Evolutionary conservation across 2,888 invertebrate species (phyloP).

Genomic region (Thysanoteuthis rhombus): DNA sequence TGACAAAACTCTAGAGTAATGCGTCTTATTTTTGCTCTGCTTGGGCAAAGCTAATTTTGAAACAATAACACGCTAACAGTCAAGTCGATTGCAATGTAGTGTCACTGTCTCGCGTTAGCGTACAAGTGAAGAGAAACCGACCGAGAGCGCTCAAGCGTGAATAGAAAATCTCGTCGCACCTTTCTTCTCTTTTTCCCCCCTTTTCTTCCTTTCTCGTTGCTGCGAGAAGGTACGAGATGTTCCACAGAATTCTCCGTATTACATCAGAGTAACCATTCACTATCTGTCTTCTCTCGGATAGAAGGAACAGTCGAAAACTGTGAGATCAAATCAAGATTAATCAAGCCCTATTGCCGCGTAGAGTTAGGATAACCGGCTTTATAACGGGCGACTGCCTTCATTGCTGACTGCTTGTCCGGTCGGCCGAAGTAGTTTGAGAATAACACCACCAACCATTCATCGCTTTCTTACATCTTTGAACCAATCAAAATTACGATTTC

Average conservation of each 20-base stretch:
- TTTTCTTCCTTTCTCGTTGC: neutral
- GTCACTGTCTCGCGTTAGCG: neutral
- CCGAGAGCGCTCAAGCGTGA: neutral
- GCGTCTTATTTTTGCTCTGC: neutral
- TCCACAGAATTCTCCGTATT: neutral
- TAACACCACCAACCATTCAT: neutral
- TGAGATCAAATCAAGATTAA: neutral
- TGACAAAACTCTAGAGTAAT: neutral
- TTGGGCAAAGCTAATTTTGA: neutral
- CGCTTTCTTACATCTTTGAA: neutral
- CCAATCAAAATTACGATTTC: neutral
- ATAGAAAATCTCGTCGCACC: neutral
- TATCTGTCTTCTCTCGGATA: neutral
- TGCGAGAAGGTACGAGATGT: neutral
- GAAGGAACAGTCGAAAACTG: neutral
- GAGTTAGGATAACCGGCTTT: slow-evolving; percentile 12
- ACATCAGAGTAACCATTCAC: neutral
- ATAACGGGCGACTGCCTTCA: neutral
- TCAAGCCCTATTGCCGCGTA: neutral
- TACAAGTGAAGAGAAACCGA: neutral
- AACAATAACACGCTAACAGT: slow-evolving; percentile 12
- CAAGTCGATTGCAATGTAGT: slow-evolving; percentile 12
- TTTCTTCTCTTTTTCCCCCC: neutral
- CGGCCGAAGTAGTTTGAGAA: neutral
- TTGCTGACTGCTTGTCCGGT: neutral